Evolutionary conservation across 1,140 invertebrate species (phyloP).

Genomic region (Amphibalanus amphitrite): DNA sequence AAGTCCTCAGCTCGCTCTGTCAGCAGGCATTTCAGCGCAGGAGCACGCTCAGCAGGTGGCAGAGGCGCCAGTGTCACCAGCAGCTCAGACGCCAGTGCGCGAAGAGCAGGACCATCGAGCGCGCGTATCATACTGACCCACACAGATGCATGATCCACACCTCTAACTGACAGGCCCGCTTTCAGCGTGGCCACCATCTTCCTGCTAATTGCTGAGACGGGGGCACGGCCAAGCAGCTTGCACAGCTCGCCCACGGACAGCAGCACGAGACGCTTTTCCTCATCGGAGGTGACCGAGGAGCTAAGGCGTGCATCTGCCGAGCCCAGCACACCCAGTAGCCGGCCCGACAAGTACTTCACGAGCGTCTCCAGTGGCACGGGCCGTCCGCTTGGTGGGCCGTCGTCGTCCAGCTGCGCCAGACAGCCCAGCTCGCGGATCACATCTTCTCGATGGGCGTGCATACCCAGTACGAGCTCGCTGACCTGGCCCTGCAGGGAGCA

Average conservation of each 20-base stretch:
- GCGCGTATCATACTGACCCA: too few relatives aligned
- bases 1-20: too few relatives aligned
- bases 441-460: slow-evolving; percentile 12
- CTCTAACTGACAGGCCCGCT: too few relatives aligned
- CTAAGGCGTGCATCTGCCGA: slow-evolving; percentile 60
- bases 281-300: slow-evolving; percentile 36
- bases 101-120: too few relatives aligned
- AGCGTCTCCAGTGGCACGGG: slow-evolving; percentile 8
- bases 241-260: slow-evolving; percentile 47
- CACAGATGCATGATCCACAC: too few relatives aligned
- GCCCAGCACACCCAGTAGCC: slow-evolving; percentile 58
- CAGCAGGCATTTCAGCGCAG: not conserved
- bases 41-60: too few relatives aligned
- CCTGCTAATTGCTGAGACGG: too few relatives aligned
- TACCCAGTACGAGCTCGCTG: slow-evolving; percentile 14
- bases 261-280: slow-evolving; percentile 50
- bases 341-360: slow-evolving; percentile 52
- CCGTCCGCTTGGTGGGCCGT: not conserved
- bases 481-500: slow-evolving; percentile 13
- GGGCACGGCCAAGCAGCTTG: slow-evolving; percentile 25
- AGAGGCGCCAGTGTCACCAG: too few relatives aligned
- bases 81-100: too few relatives aligned
- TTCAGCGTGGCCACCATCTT: too few relatives aligned
- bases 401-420: slow-evolving; percentile 10
- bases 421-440: slow-evolving; percentile 14